These are phyloP conservation scores for Syrrhaptes paradoxus DNA, from an alignment of 2,113 vertebrate genomes.

Conservation along the genomic window DNA sequence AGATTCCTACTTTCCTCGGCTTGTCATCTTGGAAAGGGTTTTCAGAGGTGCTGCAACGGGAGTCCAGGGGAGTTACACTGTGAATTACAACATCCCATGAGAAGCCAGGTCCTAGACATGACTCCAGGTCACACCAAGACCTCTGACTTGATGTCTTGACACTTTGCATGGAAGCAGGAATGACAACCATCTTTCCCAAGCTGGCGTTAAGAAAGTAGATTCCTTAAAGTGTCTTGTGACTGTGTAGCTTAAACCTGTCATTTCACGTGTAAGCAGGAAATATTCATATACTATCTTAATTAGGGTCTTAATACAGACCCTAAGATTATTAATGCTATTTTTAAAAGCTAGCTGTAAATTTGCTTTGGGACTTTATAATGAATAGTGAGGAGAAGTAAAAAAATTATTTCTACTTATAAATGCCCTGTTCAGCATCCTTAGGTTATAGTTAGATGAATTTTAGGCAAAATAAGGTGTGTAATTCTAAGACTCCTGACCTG, in stretches of 20 bases:
- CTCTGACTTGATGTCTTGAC: neutral
- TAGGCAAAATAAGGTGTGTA: neutral
- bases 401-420: neutral
- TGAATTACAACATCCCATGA: neutral
- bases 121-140: neutral
- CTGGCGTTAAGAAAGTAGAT: neutral
- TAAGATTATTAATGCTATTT: constrained; percentile 49
- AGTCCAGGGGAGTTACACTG: neutral
- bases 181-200: neutral
- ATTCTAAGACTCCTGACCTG: neutral
- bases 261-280: neutral
- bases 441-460: neutral
- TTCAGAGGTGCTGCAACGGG: neutral
- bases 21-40: neutral
- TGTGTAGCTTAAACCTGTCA: neutral
- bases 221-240: neutral
- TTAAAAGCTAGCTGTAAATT: constrained; percentile 19
- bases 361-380: constrained; percentile 6
- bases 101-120: neutral
- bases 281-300: constrained; percentile 11
- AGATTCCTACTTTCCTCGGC: neutral
- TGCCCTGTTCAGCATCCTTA: neutral
- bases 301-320: constrained; percentile 12
- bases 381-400: constrained; percentile 8
- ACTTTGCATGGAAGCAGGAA: neutral